A percentile compares a stretch with the other conserved stretches of the same genome.
Evolutionary conservation across 2,113 vertebrate species (phyloP).

Genomic region (Takifugu flavidus): DNA sequence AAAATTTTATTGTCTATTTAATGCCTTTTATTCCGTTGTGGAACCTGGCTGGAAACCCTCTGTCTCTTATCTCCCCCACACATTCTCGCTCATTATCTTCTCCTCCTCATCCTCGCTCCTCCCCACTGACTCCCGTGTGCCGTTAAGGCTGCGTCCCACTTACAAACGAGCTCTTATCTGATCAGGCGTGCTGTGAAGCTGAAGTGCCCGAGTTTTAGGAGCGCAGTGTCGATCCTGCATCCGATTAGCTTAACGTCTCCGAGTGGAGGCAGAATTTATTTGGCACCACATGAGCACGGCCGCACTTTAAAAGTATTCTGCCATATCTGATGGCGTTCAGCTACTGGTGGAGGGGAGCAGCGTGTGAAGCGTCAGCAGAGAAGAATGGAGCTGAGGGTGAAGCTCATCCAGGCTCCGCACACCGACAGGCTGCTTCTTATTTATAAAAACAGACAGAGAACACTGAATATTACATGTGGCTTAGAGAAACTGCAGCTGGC

Average conservation of each 20-base stretch:
- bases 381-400: background rate
- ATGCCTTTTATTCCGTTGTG: constrained; percentile 49
- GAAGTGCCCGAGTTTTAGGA: constrained; percentile 41
- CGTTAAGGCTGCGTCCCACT: constrained; percentile 37
- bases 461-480: background rate
- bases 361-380: background rate
- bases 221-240: constrained; percentile 39
- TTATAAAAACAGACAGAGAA: background rate
- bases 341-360: too few relatives aligned
- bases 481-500: too few relatives aligned
- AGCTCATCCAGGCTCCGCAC: too few relatives aligned
- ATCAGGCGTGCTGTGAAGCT: constrained; percentile 34
- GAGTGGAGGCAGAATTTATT: background rate
- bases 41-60: constrained; percentile 19
- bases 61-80: constrained; percentile 11
- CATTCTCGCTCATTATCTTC: constrained; percentile 12
- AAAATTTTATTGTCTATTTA: constrained; percentile 57
- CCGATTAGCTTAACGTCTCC: constrained; percentile 19
- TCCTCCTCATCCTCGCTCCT: constrained; percentile 2
- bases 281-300: too few relatives aligned
- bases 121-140: constrained; percentile 1
- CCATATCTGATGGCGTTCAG: too few relatives aligned
- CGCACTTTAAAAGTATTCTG: too few relatives aligned
- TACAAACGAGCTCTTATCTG: constrained; percentile 18
- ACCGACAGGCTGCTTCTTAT: constrained; percentile 16